Evolutionary conservation across 2,888 invertebrate genomes (phyloP), one percentile per base, ranked within the genome.

Genomic region (Ferrisia virgata): DNA sequence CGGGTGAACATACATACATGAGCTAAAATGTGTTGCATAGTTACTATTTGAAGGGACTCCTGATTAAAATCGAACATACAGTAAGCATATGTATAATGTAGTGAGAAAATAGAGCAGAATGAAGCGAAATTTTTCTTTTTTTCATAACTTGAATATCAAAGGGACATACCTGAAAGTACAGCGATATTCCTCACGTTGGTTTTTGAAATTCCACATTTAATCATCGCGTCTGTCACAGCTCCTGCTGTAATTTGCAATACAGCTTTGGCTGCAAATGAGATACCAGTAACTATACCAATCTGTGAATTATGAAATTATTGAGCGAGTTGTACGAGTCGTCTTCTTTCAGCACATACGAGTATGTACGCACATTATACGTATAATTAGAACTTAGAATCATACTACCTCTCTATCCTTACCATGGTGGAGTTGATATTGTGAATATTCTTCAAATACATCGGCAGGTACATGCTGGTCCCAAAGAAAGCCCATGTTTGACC

Each of bases 401-500:
- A 39, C 39, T 39, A 8, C 39, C 39, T 39, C 39, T 8, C 5
- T 39, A 39, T 53, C 11, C 0, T 89, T 89, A 93, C 93, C 88
- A 91, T 90, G 87, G 90, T 91, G 28, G 93, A 92, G 86, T 92
- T 90, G 91, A 92, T 93, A 79, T 93, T 92, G 86, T 93, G 92
- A 78, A 94, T 91, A 83, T 91, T 90, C 86, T 91, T 92, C 87
- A 94, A 92, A 87, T 93, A 94, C 0, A 92, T 92, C 0, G 94
- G 94, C 0, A 92, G 91, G 87, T 93, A 92, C 0, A 93, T 93
- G 90, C 93, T 91, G 25, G 93, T 88, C 0, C 93, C 93, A 79
- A 93, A 92, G 36, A 93, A 89, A 1, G 93, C 93, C 93, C 93
- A 94, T 82, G 92, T 90, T 1, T 91, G 91, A 11, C 93, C 92